A percentile compares a stretch with the other conserved stretches of the same genome.
Evolutionary conservation across 2,888 invertebrate species (phyloP).

Genomic region (Rugalucina vietnamica): DNA sequence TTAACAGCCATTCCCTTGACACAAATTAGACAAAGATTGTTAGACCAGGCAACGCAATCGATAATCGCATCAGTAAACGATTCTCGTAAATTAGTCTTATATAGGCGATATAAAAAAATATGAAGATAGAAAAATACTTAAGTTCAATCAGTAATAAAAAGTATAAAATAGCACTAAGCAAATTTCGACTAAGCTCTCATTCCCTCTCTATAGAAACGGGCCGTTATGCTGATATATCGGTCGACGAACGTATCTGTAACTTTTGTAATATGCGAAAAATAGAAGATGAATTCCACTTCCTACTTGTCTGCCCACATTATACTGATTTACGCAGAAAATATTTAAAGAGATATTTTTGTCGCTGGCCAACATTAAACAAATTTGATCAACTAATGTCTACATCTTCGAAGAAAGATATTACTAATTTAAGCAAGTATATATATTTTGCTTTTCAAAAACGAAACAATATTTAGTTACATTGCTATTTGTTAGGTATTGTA

Average conservation of each 20-base stretch:
- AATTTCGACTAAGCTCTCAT: background rate
- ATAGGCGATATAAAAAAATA: background rate
- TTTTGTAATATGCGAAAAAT: background rate
- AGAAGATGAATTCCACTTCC: background rate
- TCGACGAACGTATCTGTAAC: background rate
- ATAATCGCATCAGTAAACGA: background rate
- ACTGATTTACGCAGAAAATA: background rate
- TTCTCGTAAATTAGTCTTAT: background rate
- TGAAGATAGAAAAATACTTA: background rate
- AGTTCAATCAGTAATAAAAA: background rate
- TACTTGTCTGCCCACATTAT: background rate
- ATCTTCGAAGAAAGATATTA: too few species aligned
- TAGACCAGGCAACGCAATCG: background rate
- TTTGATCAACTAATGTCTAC: too few species aligned
- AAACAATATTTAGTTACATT: too few species aligned
- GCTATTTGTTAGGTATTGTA: too few species aligned
- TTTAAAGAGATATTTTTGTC: background rate
- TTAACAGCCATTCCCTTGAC: background rate
- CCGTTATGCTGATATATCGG: background rate
- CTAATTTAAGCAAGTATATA: too few species aligned
- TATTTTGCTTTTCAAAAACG: too few species aligned
- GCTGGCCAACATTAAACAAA: background rate
- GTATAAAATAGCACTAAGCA: background rate
- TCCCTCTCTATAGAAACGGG: background rate
- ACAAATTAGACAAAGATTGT: background rate